These are phyloP conservation scores for Xestoiulus laeticollis DNA, from an alignment of 2,888 invertebrate species.

Conservation along the genomic window DNA sequence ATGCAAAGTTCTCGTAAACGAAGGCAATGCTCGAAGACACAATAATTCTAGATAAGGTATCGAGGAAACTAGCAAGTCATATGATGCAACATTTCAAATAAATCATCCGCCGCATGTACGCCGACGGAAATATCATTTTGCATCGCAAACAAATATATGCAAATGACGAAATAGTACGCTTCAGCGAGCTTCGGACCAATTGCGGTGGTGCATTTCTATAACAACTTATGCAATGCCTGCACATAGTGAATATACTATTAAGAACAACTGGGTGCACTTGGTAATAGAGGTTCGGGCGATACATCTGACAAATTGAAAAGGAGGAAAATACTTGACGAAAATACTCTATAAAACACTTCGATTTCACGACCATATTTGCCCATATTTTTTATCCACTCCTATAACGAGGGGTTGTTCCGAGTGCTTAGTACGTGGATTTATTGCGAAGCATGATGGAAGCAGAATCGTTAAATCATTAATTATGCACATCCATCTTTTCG, in stretches of 20 bases:
- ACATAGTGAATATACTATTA: background rate
- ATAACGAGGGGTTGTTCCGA: constrained; percentile 28
- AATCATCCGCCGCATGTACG: background rate
- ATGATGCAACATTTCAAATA: background rate
- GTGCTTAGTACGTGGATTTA: constrained; percentile 23
- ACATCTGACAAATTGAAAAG: constrained; percentile 37
- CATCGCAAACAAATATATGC: background rate
- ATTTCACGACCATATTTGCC: background rate
- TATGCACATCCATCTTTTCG: background rate
- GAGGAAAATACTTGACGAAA: background rate
- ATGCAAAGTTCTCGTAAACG: background rate
- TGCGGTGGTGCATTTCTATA: constrained; percentile 13
- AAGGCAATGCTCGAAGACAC: background rate
- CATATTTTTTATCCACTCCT: background rate
- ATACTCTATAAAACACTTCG: constrained; percentile 33
- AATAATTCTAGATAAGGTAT: background rate
- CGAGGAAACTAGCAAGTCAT: background rate
- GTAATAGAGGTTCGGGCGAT: background rate
- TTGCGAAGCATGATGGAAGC: background rate
- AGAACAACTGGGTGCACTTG: background rate
- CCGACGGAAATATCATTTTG: background rate
- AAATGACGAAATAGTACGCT: background rate
- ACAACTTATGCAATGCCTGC: background rate
- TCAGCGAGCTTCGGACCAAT: background rate
- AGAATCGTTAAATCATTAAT: constrained; percentile 19